phyloP scores from a whole-genome alignment of 2,797 vertebrate genomes.

The Peromyscus attwateri region DNA sequence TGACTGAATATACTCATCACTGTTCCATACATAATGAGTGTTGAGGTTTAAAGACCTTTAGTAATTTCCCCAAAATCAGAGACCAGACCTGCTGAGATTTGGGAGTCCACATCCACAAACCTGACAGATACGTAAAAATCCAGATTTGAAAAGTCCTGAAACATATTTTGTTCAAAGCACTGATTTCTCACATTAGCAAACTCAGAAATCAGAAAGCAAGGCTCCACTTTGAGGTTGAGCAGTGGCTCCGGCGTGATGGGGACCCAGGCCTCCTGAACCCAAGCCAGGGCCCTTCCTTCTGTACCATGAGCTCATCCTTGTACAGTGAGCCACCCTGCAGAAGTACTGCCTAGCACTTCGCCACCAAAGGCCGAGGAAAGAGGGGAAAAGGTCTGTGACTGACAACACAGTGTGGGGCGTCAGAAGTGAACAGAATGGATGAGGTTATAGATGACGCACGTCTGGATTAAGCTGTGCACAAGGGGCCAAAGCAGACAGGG shows the following conservation, averaged over 20 bases:
- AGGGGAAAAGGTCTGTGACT: not conserved
- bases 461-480: not conserved
- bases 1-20: not conserved
- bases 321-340: fast-evolving
- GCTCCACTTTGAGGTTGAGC: fast-evolving
- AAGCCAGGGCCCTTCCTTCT: fast-evolving
- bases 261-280: not conserved
- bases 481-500: not conserved
- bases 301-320: fast-evolving
- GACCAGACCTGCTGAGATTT: not conserved
- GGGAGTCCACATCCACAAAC: not conserved
- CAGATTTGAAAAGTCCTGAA: not conserved
- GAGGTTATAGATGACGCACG: not conserved
- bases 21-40: not conserved
- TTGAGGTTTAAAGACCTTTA: not conserved
- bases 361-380: not conserved
- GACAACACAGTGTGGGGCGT: fast-evolving
- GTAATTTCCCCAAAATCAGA: not conserved
- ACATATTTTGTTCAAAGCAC: not conserved
- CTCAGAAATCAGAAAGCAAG: not conserved
- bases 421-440: fast-evolving
- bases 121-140: not conserved
- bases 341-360: fast-evolving
- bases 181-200: slow-evolving; percentile 1
- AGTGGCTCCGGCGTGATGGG: fast-evolving